Conservation (phyloP, 2,888 invertebrate species). For the Phengaris arion region DNA sequence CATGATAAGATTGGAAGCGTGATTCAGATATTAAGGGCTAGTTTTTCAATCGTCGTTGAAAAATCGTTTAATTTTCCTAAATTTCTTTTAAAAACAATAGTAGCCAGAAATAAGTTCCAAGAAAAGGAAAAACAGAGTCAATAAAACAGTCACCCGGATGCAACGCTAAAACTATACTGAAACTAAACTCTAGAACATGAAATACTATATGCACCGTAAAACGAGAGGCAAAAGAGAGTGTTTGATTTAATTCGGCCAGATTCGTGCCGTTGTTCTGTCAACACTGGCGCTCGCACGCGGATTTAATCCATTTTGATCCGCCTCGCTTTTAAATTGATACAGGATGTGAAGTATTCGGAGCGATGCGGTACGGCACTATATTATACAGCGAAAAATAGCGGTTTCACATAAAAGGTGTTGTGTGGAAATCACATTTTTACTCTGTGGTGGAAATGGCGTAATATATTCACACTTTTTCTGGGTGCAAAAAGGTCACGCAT, state of each 20-base stretch:
- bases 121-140: neutral
- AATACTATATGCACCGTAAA: neutral
- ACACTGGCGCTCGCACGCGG: slow-evolving; percentile 25
- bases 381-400: neutral
- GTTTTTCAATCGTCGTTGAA: no score
- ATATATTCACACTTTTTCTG: slow-evolving; percentile 10
- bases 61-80: neutral
- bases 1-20: no score
- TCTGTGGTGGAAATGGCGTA: neutral
- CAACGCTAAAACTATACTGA: neutral
- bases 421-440: neutral
- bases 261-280: slow-evolving; percentile 23
- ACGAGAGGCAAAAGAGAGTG: slow-evolving; percentile 10
- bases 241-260: slow-evolving; percentile 24
- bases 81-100: neutral
- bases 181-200: neutral
- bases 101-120: neutral
- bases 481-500: neutral
- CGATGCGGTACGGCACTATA: slow-evolving; percentile 11
- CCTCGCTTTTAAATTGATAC: slow-evolving; percentile 30
- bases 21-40: no score
- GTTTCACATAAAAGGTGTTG: slow-evolving; percentile 11
- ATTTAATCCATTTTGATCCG: slow-evolving; percentile 32
- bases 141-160: neutral
- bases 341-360: slow-evolving; percentile 28